Conservation (phyloP, 2,888 invertebrate genomes). For the Apocheima hispidaria region DNA sequence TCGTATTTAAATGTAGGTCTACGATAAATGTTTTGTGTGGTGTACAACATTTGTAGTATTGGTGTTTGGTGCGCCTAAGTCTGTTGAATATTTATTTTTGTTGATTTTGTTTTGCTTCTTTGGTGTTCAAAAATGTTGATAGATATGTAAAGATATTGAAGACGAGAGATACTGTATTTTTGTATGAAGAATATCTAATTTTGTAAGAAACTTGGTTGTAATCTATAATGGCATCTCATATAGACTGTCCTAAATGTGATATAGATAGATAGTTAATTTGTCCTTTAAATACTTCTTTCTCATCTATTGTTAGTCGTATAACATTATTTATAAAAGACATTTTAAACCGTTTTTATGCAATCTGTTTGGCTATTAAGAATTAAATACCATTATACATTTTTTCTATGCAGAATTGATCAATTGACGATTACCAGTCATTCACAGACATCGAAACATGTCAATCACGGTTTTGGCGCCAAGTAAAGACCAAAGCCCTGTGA, state of each 20-base stretch:
- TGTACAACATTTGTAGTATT: too few relatives aligned
- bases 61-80: too few relatives aligned
- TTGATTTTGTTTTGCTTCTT: slow-evolving; percentile 30
- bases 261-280: slow-evolving; percentile 65
- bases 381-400: neutral
- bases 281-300: slow-evolving; percentile 49
- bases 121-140: slow-evolving; percentile 37
- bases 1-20: too few relatives aligned
- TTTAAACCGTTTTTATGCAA: slow-evolving; percentile 28
- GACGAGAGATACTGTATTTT: slow-evolving; percentile 54
- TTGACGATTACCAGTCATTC: too few relatives aligned
- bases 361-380: slow-evolving; percentile 7
- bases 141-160: slow-evolving; percentile 33
- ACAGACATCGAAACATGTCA: neutral
- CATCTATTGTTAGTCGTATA: slow-evolving; percentile 29
- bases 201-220: slow-evolving; percentile 56
- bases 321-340: slow-evolving; percentile 29
- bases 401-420: neutral
- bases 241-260: slow-evolving; percentile 76
- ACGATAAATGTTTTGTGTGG: too few relatives aligned
- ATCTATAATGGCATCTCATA: slow-evolving; percentile 64
- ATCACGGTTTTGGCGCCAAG: neutral
- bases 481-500: too few relatives aligned
- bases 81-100: slow-evolving; percentile 12
- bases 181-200: slow-evolving; percentile 52